Base-by-base conservation (phyloP, 2,888 invertebrate species). In the Pediacus dermestoides region DNA sequence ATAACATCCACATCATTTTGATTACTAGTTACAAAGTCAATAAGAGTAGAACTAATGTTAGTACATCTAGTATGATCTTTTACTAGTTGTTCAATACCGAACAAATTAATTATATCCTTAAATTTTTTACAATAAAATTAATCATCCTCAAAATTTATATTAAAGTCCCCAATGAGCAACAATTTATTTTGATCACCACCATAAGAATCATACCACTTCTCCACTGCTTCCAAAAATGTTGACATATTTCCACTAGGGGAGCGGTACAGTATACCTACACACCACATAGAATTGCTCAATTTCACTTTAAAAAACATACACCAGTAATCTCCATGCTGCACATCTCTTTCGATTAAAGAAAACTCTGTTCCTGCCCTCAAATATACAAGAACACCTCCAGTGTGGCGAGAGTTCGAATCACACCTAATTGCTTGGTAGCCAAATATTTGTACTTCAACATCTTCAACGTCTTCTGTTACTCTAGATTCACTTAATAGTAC, bases 71-170 rank as follows among this genome's bases (percentile, higher is more conserved):
- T 37, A 15, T 11, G 26, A 13, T 26, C 21, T 26, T n/a, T 38
- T 13, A 38, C 16, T n/a, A 31, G 25, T 38, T 38, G 38, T 26
- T 32, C 25, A n/a, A 33, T 25, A n/a, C 37, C 38, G 18, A 18
- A 38, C 10, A 25, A 27, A 16, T 31, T 33, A 2, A 27, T 18
- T 14, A 31, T 16, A 8, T 8, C 27, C 25, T 33, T 33, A n/a
- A 38, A 9, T 38, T 33, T 38, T 8, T 16, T 8, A 13, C 11
- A 11, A 38, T 38, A 38, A 27, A 26, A 38, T 16, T 25, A 12
- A 27, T 38, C 21, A 27, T n/a, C 7, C 12, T 32, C 18, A 25
- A 22, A 37, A 25, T 37, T 25, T 6, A 37, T 12, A 27, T 38
- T 33, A 26, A 38, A 32, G 21, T 33, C 38, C 9, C 33, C 38